phyloP scores from a whole-genome alignment of 2,888 invertebrate species.

The Papilio elwesi region DNA sequence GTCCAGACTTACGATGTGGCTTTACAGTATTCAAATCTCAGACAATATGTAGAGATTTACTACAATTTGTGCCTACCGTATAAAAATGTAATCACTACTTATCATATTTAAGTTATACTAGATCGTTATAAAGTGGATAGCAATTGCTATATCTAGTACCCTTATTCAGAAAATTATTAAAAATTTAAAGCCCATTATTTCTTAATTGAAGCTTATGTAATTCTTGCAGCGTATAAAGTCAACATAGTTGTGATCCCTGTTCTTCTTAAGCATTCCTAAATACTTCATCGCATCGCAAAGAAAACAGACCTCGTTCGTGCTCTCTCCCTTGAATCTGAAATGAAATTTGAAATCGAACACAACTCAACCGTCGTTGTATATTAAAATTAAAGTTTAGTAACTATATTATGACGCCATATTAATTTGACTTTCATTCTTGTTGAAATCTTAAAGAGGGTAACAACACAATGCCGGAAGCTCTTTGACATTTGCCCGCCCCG shows the following conservation, averaged over 20 bases:
- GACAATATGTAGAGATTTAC: background rate
- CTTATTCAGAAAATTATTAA: too few relatives aligned
- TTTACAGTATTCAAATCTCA: background rate
- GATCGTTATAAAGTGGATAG: too few relatives aligned
- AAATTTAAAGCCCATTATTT: too few relatives aligned
- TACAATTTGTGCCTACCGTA: background rate
- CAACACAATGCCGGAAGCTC: slow-evolving; percentile 70
- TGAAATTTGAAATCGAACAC: background rate
- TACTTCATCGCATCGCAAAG: background rate
- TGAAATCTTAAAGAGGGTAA: slow-evolving; percentile 61
- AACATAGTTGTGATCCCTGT: too few relatives aligned
- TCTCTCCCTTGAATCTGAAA: background rate
- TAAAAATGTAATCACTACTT: background rate
- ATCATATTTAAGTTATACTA: background rate
- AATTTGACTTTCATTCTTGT: slow-evolving; percentile 43
- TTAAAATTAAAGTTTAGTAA: background rate
- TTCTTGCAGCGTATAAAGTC: too few relatives aligned
- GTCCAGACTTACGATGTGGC: background rate
- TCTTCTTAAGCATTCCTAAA: background rate
- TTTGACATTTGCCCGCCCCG: slow-evolving; percentile 66
- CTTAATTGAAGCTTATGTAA: too few relatives aligned
- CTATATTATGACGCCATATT: background rate
- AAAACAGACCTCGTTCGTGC: background rate
- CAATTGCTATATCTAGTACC: too few relatives aligned
- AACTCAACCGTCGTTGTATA: background rate